Conservation (phyloP, 1,140 invertebrate species). For the Temnothorax longispinosus region DNA sequence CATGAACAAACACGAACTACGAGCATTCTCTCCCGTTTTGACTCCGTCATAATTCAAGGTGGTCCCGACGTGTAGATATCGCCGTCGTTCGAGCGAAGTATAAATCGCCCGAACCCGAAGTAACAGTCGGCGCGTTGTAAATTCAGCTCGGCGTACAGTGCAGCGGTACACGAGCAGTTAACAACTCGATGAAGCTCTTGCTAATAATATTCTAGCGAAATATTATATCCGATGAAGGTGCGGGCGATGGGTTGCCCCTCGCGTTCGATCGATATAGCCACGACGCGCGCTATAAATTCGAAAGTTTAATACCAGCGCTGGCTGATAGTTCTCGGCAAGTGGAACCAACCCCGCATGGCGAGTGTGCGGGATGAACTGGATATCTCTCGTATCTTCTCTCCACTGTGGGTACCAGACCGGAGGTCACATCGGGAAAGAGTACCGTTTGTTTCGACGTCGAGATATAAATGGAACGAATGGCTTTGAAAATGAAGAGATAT, state of each 20-base stretch:
- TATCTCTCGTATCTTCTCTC: not conserved
- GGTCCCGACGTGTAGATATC: conserved; percentile 35
- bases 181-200: conserved; percentile 35
- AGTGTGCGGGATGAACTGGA: not conserved
- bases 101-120: conserved; percentile 50
- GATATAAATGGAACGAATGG: not conserved
- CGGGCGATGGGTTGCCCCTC: not conserved
- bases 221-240: conserved; percentile 35
- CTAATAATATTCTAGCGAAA: conserved; percentile 59
- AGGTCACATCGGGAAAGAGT: not conserved
- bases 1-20: not conserved
- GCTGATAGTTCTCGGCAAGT: conserved; percentile 35
- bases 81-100: conserved; percentile 42
- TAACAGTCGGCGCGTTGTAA: conserved; percentile 34
- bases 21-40: not conserved
- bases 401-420: not conserved
- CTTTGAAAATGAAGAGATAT: not conserved
- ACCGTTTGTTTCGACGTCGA: not conserved
- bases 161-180: conserved; percentile 1
- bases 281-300: conserved; percentile 54
- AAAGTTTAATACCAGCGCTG: conserved; percentile 64
- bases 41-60: conserved; percentile 38
- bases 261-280: conserved; percentile 46
- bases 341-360: not conserved
- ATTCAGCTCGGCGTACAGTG: conserved; percentile 26